A percentile compares a stretch with the other conserved stretches of the same genome.
phyloP scores from a whole-genome alignment of 2,888 invertebrate genomes.

The Tipula unca region DNA sequence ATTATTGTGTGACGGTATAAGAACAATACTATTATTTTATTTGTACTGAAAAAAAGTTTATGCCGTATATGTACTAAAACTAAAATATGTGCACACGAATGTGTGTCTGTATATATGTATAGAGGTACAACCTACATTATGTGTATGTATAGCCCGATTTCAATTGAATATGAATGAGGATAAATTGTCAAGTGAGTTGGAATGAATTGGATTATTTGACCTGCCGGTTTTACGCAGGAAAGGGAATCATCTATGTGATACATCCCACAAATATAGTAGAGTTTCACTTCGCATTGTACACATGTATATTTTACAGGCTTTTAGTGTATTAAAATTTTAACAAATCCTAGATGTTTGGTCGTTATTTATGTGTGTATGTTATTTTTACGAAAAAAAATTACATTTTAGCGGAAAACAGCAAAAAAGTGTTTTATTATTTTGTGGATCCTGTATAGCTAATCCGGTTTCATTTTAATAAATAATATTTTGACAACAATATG shows the following conservation, averaged over 20 bases:
- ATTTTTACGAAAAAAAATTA: not conserved
- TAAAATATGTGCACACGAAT: not conserved
- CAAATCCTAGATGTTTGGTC: not conserved
- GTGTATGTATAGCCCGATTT: no score
- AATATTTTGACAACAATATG: no score
- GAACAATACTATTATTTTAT: not conserved
- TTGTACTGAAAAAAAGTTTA: not conserved
- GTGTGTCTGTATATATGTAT: no score
- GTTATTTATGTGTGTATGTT: not conserved
- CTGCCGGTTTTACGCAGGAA: not conserved
- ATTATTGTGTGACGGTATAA: not conserved
- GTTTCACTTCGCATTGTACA: not conserved
- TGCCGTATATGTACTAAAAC: not conserved
- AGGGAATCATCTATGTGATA: no score
- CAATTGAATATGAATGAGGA: not conserved
- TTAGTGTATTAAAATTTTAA: not conserved
- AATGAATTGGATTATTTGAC: not conserved
- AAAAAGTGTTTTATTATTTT: not conserved
- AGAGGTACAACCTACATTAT: no score
- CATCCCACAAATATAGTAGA: not conserved
- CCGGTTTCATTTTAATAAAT: not conserved
- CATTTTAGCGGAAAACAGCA: not conserved
- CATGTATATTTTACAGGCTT: not conserved
- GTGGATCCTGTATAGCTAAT: not conserved
- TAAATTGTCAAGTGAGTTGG: not conserved